A percentile compares a stretch with the other conserved stretches of the same genome.
These are phyloP conservation scores for Diadema setosum DNA, from an alignment of 35 echinoderm and acorn worm species.

Conservation along the genomic window DNA sequence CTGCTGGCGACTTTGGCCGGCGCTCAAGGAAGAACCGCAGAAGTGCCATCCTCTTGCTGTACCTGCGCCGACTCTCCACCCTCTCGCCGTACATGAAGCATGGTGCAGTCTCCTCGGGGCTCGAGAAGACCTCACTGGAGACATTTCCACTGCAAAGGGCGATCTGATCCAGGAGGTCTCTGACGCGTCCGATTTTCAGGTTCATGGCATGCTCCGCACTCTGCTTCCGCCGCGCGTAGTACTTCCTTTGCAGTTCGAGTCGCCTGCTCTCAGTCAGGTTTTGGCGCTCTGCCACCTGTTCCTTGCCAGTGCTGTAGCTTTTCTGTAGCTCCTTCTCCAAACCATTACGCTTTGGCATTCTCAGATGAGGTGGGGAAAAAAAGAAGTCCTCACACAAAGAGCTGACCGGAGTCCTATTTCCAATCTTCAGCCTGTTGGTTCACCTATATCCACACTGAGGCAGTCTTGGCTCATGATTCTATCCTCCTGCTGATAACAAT, in stretches of 20 bases:
- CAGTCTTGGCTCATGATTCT: too few species aligned
- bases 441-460: too few species aligned
- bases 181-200: slow-evolving; percentile 50
- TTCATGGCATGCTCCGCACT: slow-evolving; percentile 57
- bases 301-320: slow-evolving; percentile 58
- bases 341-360: neutral
- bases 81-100: slow-evolving; percentile 87
- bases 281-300: slow-evolving; percentile 47
- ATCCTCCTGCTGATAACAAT: too few species aligned
- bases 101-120: slow-evolving; percentile 7
- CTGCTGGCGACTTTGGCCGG: neutral
- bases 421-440: too few species aligned
- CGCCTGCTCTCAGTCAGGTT: slow-evolving; percentile 80
- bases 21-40: slow-evolving; percentile 72
- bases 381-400: too few species aligned
- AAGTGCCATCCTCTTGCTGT: slow-evolving; percentile 58
- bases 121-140: neutral
- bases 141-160: slow-evolving; percentile 41
- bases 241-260: slow-evolving; percentile 1
- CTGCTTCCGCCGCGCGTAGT: slow-evolving; percentile 49
- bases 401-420: too few species aligned
- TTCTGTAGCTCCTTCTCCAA: neutral
- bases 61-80: slow-evolving; percentile 61
- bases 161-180: slow-evolving; percentile 43
- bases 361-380: too few species aligned